These are phyloP conservation scores for Hypothenemus hampei DNA, from an alignment of 1,140 invertebrate genomes.

Conservation along the genomic window DNA sequence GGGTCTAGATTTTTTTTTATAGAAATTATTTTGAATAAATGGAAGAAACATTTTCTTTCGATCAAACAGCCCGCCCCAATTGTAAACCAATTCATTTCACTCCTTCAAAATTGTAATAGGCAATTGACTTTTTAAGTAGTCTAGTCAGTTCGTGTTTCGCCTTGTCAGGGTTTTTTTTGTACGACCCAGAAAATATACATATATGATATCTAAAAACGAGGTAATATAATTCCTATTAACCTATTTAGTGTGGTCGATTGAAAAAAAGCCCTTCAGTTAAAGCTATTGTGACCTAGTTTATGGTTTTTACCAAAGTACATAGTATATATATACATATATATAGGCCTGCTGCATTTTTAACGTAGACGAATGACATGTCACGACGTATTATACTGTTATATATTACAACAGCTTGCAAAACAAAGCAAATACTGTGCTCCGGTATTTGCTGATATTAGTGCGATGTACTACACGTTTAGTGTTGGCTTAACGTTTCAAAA, in stretches of 20 bases:
- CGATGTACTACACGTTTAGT: constrained; percentile 20
- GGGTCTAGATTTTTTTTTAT: constrained; percentile 18
- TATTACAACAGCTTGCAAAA: constrained; percentile 24
- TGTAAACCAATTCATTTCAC: constrained; percentile 2
- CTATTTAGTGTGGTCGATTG: too few relatives aligned
- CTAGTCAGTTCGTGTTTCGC: neutral
- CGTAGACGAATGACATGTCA: constrained; percentile 24
- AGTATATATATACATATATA: too few relatives aligned
- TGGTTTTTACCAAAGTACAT: constrained; percentile 13
- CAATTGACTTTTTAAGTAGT: constrained; percentile 5
- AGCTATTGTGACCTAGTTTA: constrained; percentile 13
- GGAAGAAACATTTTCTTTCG: constrained; percentile 1
- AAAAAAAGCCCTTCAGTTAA: too few relatives aligned
- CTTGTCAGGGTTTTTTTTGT: neutral
- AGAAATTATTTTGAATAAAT: too few relatives aligned
- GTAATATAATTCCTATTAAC: too few relatives aligned
- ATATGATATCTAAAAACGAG: neutral
- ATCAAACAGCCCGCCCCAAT: neutral
- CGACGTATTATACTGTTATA: constrained; percentile 25
- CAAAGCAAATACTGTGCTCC: constrained; percentile 24
- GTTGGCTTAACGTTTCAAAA: constrained; percentile 19
- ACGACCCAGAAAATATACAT: neutral
- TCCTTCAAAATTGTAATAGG: constrained; percentile 5
- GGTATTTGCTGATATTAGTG: constrained; percentile 24
- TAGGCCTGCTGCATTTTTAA: constrained; percentile 22